These are phyloP conservation scores for Chaetorhynchus papuensis DNA, from an alignment of 2,113 vertebrate species.

Conservation along the genomic window DNA sequence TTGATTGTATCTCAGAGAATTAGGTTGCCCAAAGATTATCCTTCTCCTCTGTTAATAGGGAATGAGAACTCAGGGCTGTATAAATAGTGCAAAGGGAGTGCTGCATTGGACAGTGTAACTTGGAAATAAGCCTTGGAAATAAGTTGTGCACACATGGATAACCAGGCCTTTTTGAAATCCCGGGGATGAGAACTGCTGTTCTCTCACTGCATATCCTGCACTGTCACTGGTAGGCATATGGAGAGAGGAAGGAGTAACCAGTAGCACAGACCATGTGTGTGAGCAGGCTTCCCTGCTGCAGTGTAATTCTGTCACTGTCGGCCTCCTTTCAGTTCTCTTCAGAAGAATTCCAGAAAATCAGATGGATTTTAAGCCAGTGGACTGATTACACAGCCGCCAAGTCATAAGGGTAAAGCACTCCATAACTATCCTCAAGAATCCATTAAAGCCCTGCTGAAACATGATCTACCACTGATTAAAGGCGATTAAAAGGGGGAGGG, in stretches of 20 bases:
- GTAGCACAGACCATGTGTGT: neutral
- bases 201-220: fast-evolving
- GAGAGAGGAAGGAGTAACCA: neutral
- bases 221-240: neutral
- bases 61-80: neutral
- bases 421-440: neutral
- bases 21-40: neutral
- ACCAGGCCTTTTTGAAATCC: neutral
- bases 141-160: neutral
- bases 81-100: neutral
- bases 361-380: conserved; percentile 6
- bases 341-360: conserved; percentile 43
- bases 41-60: neutral
- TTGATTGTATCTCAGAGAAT: neutral
- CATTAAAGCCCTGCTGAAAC: conserved; percentile 24
- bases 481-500: neutral
- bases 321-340: neutral
- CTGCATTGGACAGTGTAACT: neutral
- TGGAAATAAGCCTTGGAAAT: neutral
- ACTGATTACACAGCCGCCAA: neutral
- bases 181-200: fast-evolving
- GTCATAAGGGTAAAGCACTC: neutral
- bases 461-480: conserved; percentile 29
- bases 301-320: neutral
- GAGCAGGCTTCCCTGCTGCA: neutral